Conservation (phyloP, 2,797 vertebrate species). For the Mus minutoides region DNA sequence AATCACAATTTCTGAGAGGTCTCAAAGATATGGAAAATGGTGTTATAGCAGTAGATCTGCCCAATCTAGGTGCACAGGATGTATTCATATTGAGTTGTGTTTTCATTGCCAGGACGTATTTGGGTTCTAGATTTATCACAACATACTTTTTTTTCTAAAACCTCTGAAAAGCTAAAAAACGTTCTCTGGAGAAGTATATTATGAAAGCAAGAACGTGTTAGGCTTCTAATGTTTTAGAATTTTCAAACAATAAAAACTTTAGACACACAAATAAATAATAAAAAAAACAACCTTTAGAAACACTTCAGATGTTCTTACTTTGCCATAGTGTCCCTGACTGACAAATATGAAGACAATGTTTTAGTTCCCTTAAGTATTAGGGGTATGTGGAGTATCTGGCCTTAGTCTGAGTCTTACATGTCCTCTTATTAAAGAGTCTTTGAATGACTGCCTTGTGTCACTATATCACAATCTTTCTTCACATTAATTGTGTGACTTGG, state of each 20-base stretch:
- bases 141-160: not conserved
- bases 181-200: not conserved
- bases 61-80: too few species aligned
- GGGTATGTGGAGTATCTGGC: rapidly evolving
- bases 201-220: not conserved
- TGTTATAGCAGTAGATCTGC: too few species aligned
- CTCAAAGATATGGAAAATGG: too few species aligned
- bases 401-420: not conserved
- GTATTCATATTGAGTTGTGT: too few species aligned
- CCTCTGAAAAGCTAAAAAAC: not conserved
- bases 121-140: too few species aligned
- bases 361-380: not conserved
- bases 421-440: not conserved
- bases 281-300: not conserved
- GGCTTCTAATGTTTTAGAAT: not conserved
- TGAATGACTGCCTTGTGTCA: not conserved
- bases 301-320: not conserved
- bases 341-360: not conserved
- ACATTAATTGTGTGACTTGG: not conserved
- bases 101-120: too few species aligned
- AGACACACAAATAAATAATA: not conserved
- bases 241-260: not conserved
- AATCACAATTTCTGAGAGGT: too few species aligned
- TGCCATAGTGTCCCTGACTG: not conserved
- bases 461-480: not conserved